Base-by-base conservation (phyloP, 2,113 vertebrate genomes). In the Myotis yumanensis region DNA sequence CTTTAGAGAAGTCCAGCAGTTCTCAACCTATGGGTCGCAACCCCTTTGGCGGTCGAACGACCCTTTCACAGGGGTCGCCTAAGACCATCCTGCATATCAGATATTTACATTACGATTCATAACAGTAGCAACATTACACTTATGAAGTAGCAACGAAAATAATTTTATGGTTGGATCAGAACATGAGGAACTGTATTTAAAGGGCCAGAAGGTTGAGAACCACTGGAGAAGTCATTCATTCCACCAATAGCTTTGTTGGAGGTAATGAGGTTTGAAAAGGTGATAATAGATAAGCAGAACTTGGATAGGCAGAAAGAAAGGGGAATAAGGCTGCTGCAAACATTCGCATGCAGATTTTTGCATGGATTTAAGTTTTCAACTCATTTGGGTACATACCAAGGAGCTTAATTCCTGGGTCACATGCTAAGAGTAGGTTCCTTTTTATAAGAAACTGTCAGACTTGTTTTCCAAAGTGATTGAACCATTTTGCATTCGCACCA, bases 231-330 rank as follows among this genome's bases (percentile, higher is more conserved):
- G 23, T 46, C 68, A 46, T 82, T 69, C 18, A 62, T n/a, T 15
- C 64, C 51, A 37, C 16, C 43, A 12, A 22, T 35, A 80, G 37
- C 22, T 92, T 84, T 52, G 32, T 23, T 71, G 7, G 64, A 90
- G 35, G 75, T 85, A 92, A 66, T 37, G 7, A 54, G 40, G 5
- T 17, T 66, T 90, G 43, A 83, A 79, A 96, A 77, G 14, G 11
- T 95, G 64, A 20, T 52, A 80, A 35, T 22, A 89, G 40, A 37
- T 91, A 89, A 87, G 16, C 32, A 89, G 18, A 90, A 86, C 40
- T 86, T 90, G 54, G 35, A 72, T 14, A 30, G 57, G 11, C 32
- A 69, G 32, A 88, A 90, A 77, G 30, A 88, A 92, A 75, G 48
- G 66, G 43, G 37, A 52, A 51, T 77, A 68, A 88, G 91, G 28